Conservation (phyloP, 1,140 invertebrate genomes). For the Leptinotarsa undecemlineata region DNA sequence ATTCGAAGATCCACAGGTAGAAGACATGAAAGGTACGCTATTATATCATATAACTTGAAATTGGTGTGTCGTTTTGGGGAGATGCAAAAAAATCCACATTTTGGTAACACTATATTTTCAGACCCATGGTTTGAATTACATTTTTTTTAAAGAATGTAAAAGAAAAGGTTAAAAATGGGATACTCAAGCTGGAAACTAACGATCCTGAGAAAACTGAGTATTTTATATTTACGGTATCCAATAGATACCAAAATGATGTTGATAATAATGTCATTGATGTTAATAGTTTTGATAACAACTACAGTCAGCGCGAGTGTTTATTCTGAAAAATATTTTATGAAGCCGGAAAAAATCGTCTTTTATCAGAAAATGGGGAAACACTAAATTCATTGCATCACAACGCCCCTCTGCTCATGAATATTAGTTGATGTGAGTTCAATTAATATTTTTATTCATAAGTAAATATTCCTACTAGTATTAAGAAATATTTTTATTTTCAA, state of each 20-base stretch:
- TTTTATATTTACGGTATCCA: not conserved
- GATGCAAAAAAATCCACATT: not conserved
- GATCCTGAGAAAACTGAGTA: not conserved
- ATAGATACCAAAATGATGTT: not conserved
- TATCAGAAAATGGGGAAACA: not conserved
- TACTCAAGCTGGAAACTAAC: not conserved
- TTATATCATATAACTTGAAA: slow-evolving; percentile 4
- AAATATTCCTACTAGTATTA: not conserved
- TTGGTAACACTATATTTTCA: not conserved
- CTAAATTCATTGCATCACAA: not conserved
- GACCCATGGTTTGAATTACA: not conserved
- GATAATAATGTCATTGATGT: not conserved
- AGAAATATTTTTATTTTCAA: not conserved
- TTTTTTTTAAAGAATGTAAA: not conserved
- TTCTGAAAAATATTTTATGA: slow-evolving; percentile 5
- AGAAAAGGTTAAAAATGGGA: not conserved
- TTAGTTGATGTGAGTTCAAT: not conserved
- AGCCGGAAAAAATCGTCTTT: not conserved
- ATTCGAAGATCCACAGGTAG: not conserved
- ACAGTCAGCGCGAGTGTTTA: slow-evolving; percentile 3
- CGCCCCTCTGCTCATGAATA: not conserved
- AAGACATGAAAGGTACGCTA: not conserved
- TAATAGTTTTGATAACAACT: not conserved
- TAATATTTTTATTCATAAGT: not conserved
- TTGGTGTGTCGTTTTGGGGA: not conserved